Base-by-base conservation (phyloP, 2,113 vertebrate species). In the Prietella phreatophila region DNA sequence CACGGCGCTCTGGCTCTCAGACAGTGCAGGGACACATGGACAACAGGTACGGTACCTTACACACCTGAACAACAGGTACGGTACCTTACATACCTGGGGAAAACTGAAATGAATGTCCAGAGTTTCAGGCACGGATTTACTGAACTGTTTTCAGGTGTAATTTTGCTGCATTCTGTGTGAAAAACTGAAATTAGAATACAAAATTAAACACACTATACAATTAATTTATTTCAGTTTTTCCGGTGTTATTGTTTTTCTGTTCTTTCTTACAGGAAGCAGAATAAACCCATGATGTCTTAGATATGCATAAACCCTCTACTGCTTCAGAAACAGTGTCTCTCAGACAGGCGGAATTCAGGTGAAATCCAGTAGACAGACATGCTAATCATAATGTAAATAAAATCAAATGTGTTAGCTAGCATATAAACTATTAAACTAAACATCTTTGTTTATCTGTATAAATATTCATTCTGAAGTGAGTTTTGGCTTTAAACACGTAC, bases 51-150 rank as follows among this genome's bases (percentile, higher is more conserved):
- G 60, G 22, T 36, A 47, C 50, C 17, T 53, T 84, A 39, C 67
- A 60, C 73, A 85, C 75, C 69, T 82, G 55, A 78, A 63, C 33
- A 33, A 50, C 82, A 83, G 84, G 89, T 90, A 86, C 22, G 30
- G 8, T 27, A 42, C 55, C 55, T 56, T 56, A 56, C 55, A 56
- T 4, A 82, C 75, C 71, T 82, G 56, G 79, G 42, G 25, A 36
- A 50, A 61, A 67, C 15, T 33, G 15, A 20, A 71, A 71, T 71
- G 6, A 36, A 73, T 14, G 17, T 39, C 33, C 69, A 39, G 69
- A 73, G 96, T 96, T 39, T 73, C 19, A 73, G 69, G 19, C 19
- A 73, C 69, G 42, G 69, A 33, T 69, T 30, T 69, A 33, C 15
- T 67, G n/a, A 71, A 5, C 14, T 36, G 30, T 71, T 36, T 33